Conservation (phyloP, 1,140 invertebrate species). For the Dendroctonus ponderosae region DNA sequence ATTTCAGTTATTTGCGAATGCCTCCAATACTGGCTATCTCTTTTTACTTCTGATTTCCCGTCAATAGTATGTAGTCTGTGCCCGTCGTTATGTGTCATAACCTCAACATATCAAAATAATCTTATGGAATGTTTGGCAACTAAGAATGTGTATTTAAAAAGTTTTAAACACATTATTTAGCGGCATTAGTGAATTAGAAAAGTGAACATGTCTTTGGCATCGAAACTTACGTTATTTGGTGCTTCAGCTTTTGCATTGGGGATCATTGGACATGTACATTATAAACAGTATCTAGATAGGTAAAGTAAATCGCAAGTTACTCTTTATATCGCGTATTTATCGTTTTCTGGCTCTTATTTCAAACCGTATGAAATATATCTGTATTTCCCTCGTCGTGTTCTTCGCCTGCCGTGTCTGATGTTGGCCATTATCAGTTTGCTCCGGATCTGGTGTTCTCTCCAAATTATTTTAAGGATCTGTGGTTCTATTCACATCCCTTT, state of each 20-base stretch:
- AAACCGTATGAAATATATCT: neutral
- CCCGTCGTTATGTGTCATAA: neutral
- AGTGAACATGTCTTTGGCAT: slow-evolving; percentile 55
- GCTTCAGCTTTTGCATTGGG: slow-evolving; percentile 53
- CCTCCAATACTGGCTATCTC: too few species aligned
- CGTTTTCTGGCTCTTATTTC: neutral
- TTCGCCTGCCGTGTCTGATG: too few species aligned
- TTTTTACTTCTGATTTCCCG: neutral
- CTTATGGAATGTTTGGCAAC: neutral
- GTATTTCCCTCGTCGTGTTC: too few species aligned
- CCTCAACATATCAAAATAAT: neutral
- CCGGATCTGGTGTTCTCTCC: too few species aligned
- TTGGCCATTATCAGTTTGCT: too few species aligned
- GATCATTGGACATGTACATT: slow-evolving; percentile 66
- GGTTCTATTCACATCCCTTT: too few species aligned
- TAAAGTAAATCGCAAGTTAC: slow-evolving; percentile 39
- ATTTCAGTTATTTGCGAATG: too few species aligned
- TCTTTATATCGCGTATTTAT: neutral
- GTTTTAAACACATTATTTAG: neutral
- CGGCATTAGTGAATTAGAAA: neutral
- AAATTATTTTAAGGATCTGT: too few species aligned
- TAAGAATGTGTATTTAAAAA: neutral
- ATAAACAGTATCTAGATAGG: slow-evolving; percentile 63
- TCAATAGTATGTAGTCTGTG: slow-evolving; percentile 1
- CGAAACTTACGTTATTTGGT: slow-evolving; percentile 55